Percentiles rank a stretch among this genome's conserved stretches.
Conservation (phyloP, 1,140 invertebrate genomes). For the Drosophila neocordata region DNA sequence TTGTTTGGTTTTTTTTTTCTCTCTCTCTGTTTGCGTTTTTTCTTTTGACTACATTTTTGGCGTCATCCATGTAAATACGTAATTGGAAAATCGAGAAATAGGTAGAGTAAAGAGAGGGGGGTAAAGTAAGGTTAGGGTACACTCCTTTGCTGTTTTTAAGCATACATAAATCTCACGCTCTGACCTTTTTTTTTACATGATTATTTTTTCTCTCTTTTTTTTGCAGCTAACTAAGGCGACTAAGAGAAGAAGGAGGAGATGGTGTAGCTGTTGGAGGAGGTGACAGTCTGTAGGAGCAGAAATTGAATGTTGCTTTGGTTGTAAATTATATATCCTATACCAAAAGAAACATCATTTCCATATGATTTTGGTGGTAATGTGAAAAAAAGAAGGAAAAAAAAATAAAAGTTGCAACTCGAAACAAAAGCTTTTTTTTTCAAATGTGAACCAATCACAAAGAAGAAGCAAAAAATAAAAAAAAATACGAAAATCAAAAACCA, state of each 20-base stretch:
- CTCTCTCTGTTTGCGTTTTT: slow-evolving; percentile 30
- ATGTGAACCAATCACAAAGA: slow-evolving; percentile 58
- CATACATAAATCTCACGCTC: slow-evolving; percentile 63
- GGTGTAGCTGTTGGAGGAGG: too few species aligned
- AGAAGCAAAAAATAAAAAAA: background rate
- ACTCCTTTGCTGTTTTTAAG: slow-evolving; percentile 28
- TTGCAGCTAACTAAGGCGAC: slow-evolving; percentile 54
- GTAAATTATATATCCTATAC: slow-evolving; percentile 52
- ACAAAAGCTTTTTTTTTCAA: slow-evolving; percentile 60
- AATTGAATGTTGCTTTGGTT: background rate
- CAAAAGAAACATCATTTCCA: slow-evolving; percentile 54
- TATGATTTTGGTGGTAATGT: slow-evolving; percentile 71
- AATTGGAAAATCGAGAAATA: slow-evolving; percentile 1
- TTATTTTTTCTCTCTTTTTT: background rate
- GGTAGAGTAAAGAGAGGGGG: background rate
- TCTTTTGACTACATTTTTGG: background rate
- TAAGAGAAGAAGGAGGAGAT: too few species aligned
- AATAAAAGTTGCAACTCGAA: slow-evolving; percentile 34
- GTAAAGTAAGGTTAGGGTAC: background rate
- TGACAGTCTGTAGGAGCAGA: background rate
- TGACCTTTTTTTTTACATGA: slow-evolving; percentile 50
- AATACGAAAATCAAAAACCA: slow-evolving; percentile 26
- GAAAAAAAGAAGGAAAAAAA: slow-evolving; percentile 29
- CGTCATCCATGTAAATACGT: slow-evolving; percentile 7
- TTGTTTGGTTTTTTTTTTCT: slow-evolving; percentile 30